phyloP scores from a whole-genome alignment of 2,797 vertebrate species.

The Serranus cabrilla region DNA sequence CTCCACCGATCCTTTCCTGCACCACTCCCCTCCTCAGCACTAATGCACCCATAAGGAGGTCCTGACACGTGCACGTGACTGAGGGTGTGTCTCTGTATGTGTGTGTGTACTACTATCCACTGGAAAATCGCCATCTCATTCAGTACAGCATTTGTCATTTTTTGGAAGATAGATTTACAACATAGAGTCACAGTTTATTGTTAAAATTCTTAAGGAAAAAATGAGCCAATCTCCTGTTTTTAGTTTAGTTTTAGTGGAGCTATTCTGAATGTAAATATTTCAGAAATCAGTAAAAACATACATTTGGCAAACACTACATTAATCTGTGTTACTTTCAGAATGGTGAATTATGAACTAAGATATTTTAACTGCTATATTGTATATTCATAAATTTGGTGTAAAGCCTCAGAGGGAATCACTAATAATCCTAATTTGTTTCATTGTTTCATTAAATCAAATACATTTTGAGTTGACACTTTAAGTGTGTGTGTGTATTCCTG shows the following conservation, averaged over 20 bases:
- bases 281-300: too few relatives aligned
- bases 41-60: constrained; percentile 63
- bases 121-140: background rate
- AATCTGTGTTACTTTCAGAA: background rate
- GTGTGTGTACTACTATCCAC: background rate
- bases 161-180: background rate
- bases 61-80: constrained; percentile 22
- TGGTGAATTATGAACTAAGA: background rate
- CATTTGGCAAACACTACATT: background rate
- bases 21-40: constrained; percentile 22
- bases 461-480: background rate
- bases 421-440: background rate
- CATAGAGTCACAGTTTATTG: background rate
- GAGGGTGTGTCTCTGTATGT: constrained; percentile 24
- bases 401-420: background rate
- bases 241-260: background rate
- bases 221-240: background rate
- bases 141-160: background rate
- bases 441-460: background rate
- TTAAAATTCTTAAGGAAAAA: background rate
- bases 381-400: background rate
- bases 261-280: background rate
- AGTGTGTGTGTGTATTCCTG: background rate
- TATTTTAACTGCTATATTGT: background rate
- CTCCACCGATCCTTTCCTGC: constrained; percentile 37